A percentile compares a stretch with the other conserved stretches of the same genome.
These are phyloP conservation scores for Characodon lateralis DNA, from an alignment of 2,797 vertebrate species.

Conservation along the genomic window DNA sequence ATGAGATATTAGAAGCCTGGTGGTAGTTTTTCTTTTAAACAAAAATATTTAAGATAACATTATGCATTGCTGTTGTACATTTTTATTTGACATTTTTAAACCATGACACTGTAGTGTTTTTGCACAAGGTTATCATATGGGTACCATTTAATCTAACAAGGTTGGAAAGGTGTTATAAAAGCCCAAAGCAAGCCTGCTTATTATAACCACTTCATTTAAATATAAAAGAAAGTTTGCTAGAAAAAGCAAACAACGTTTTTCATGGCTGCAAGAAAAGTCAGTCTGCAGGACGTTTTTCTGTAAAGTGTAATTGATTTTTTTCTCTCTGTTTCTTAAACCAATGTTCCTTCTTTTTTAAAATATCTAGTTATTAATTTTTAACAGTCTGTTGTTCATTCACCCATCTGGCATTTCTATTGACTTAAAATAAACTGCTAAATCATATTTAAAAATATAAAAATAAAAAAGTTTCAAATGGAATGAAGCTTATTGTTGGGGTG, in stretches of 20 bases:
- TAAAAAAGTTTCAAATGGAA: not conserved
- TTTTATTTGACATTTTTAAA: not conserved
- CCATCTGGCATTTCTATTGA: not conserved
- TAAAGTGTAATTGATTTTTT: not conserved
- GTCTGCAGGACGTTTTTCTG: not conserved
- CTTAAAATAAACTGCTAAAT: constrained; percentile 1
- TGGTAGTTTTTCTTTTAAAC: not conserved
- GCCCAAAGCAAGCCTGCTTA: too few species aligned
- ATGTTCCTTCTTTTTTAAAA: not conserved
- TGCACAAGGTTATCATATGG: too few species aligned
- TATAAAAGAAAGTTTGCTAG: too few species aligned
- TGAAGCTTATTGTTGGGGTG: not conserved
- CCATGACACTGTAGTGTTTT: too few species aligned
- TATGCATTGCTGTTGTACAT: not conserved
- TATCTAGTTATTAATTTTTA: not conserved
- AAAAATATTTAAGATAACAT: too few species aligned
- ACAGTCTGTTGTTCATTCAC: not conserved
- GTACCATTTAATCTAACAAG: not conserved
- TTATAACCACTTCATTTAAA: not conserved
- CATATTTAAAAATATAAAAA: constrained; percentile 5
- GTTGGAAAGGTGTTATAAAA: too few species aligned
- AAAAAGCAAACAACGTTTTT: not conserved
- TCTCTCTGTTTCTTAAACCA: not conserved
- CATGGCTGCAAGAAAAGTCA: not conserved
- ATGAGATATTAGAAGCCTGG: not conserved